A percentile compares a stretch with the other conserved stretches of the same genome.
phyloP scores from a whole-genome alignment of 2,888 invertebrate species.

The Lasioglossum leucozonium region DNA sequence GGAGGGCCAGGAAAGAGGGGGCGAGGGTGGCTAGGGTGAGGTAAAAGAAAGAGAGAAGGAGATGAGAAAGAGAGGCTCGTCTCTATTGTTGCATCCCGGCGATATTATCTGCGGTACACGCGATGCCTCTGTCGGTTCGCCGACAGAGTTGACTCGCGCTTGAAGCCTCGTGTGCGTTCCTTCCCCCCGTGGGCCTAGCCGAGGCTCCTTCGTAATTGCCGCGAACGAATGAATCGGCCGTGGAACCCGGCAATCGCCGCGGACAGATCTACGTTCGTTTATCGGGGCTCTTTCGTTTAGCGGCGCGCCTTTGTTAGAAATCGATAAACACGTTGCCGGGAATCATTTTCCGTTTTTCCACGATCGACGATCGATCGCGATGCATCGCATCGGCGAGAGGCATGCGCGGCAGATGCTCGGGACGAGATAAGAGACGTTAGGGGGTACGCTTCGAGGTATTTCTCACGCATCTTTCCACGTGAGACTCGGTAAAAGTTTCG shows the following conservation, averaged over 20 bases:
- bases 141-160: conserved; percentile 67
- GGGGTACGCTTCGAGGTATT: conserved; percentile 34
- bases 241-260: conserved; percentile 55
- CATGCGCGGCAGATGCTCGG: conserved; percentile 32
- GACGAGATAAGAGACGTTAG: conserved; percentile 38
- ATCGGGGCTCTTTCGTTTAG: conserved; percentile 38
- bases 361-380: conserved; percentile 32
- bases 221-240: conserved; percentile 62
- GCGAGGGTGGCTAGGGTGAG: conserved; percentile 46
- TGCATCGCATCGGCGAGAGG: conserved; percentile 11
- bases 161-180: conserved; percentile 63
- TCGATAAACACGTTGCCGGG: conserved; percentile 64
- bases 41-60: neutral
- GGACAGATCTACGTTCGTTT: conserved; percentile 63
- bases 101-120: conserved; percentile 78
- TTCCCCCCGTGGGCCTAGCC: conserved; percentile 19
- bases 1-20: conserved; percentile 29
- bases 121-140: conserved; percentile 71
- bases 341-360: conserved; percentile 59
- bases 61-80: conserved; percentile 46
- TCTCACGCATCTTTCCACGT: conserved; percentile 36
- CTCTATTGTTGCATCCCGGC: conserved; percentile 76
- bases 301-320: conserved; percentile 68
- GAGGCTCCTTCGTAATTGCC: conserved; percentile 69
- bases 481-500: neutral